Conservation (phyloP, 2,113 vertebrate species). For the Odontesthes bonariensis region DNA sequence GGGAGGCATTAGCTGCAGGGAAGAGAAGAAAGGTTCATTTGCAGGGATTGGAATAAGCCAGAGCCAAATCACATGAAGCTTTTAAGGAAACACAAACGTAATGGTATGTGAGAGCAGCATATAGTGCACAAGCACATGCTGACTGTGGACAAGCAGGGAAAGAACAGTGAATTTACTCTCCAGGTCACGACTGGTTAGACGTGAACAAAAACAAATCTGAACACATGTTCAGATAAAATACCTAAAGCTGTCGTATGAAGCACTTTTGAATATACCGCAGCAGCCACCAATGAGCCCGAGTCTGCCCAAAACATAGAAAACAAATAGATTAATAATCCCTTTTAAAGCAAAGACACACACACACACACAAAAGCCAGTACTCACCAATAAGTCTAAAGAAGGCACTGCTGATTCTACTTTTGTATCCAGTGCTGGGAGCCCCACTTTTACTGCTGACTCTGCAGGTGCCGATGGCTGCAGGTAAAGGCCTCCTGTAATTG, state of each 20-base stretch:
- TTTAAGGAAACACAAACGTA: conserved; percentile 16
- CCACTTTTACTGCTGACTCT: background rate
- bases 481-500: conserved; percentile 13
- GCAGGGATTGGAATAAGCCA: conserved; percentile 19
- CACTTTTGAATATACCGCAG: conserved; percentile 8
- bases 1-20: conserved; percentile 33
- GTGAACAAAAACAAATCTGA: background rate
- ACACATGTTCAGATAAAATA: conserved; percentile 1
- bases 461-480: background rate
- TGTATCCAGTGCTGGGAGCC: conserved; percentile 8
- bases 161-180: background rate
- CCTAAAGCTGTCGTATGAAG: conserved; percentile 35
- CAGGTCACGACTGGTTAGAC: background rate
- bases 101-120: background rate
- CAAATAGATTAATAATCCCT: background rate
- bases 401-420: conserved; percentile 26
- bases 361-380: background rate
- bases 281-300: background rate
- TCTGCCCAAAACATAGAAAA: conserved; percentile 31
- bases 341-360: background rate
- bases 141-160: background rate
- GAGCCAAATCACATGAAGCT: conserved; percentile 33
- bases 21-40: conserved; percentile 17
- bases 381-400: conserved; percentile 39
- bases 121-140: background rate